phyloP scores from a whole-genome alignment of 2,888 invertebrate genomes.

The Hipparchia semele region DNA sequence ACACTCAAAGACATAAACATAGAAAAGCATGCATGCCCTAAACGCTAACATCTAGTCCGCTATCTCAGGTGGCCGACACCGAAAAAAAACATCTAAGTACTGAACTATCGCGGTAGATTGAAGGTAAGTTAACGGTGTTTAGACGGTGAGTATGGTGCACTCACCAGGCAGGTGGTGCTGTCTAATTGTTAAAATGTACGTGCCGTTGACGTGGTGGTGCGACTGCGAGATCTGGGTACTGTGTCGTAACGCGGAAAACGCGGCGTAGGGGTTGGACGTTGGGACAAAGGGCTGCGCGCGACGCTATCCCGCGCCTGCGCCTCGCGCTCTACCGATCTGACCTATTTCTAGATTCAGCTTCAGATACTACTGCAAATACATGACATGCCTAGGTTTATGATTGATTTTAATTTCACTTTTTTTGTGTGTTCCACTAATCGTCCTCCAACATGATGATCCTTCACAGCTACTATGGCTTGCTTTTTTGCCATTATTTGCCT shows the following conservation, averaged over 20 bases:
- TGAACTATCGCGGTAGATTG: slow-evolving; percentile 52
- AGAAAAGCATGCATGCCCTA: slow-evolving; percentile 78
- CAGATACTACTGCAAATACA: slow-evolving; percentile 38
- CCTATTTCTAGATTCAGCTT: slow-evolving; percentile 56
- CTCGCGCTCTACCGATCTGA: slow-evolving; percentile 47
- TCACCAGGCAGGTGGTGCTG: slow-evolving; percentile 60
- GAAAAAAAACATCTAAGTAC: slow-evolving; percentile 63
- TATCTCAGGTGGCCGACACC: slow-evolving; percentile 59
- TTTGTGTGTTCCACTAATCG: neutral
- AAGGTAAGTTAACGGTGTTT: slow-evolving; percentile 31
- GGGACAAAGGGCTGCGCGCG: slow-evolving; percentile 46
- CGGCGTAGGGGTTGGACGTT: slow-evolving; percentile 41
- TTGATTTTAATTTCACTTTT: neutral
- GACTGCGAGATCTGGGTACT: slow-evolving; percentile 54
- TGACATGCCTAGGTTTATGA: slow-evolving; percentile 16
- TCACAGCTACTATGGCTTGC: too few relatives aligned
- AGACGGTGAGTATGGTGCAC: slow-evolving; percentile 48
- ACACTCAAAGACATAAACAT: slow-evolving; percentile 71
- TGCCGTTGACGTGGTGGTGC: slow-evolving; percentile 49
- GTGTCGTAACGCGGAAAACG: slow-evolving; percentile 47
- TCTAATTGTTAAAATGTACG: slow-evolving; percentile 56
- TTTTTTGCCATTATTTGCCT: too few relatives aligned
- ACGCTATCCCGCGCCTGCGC: slow-evolving; percentile 55
- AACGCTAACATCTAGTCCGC: slow-evolving; percentile 70
- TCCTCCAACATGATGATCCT: too few relatives aligned